phyloP scores from a whole-genome alignment of 2,113 vertebrate genomes.

The Garra rufa region DNA sequence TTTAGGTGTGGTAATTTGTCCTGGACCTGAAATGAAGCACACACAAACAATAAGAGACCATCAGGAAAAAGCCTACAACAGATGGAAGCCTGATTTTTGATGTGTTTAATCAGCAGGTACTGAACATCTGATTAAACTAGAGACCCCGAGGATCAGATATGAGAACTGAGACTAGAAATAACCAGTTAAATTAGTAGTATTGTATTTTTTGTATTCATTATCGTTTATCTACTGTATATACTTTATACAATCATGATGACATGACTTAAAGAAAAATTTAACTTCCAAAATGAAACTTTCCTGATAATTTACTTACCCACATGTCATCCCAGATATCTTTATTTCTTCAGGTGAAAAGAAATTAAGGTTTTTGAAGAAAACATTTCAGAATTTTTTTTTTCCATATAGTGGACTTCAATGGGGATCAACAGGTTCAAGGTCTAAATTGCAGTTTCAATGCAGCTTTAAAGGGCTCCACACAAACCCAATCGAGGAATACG shows the following conservation, averaged over 20 bases:
- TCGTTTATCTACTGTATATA: not conserved
- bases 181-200: not conserved
- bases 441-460: no score
- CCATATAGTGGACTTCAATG: no score
- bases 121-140: not conserved
- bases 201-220: not conserved
- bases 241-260: not conserved
- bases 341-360: no score
- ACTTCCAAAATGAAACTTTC: no score
- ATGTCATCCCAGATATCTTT: not conserved
- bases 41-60: not conserved
- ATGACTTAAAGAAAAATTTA: no score
- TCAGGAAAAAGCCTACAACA: not conserved
- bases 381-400: no score
- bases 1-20: constrained; percentile 83
- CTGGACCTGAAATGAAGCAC: constrained; percentile 72
- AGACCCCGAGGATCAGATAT: not conserved
- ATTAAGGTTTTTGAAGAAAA: no score
- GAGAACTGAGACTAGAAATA: not conserved
- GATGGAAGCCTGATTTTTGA: not conserved
- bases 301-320: no score
- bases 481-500: no score
- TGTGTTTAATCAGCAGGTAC: not conserved
- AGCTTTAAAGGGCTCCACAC: no score
- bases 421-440: no score